Conservation (phyloP, 2,797 vertebrate species). For the Labeo calbasu region DNA sequence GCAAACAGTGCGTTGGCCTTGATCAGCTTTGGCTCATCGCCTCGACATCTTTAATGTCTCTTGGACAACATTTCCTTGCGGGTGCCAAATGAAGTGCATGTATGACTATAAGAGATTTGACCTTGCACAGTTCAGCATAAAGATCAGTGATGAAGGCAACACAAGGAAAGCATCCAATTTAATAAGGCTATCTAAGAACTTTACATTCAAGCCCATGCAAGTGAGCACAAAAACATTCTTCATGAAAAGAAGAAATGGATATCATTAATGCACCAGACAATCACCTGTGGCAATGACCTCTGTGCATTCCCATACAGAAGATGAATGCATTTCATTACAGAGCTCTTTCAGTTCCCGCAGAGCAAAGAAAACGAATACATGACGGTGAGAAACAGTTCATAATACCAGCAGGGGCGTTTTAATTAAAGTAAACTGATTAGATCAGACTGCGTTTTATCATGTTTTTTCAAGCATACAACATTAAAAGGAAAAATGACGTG, state of each 20-base stretch:
- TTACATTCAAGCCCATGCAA: neutral
- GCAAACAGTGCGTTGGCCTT: neutral
- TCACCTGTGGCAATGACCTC: slow-evolving; percentile 30
- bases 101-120: neutral
- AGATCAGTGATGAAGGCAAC: neutral
- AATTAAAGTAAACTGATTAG: slow-evolving; percentile 14
- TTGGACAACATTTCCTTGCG: neutral
- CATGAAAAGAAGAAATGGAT: neutral
- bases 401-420: slow-evolving; percentile 14
- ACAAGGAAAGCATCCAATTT: neutral
- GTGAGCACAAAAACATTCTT: neutral
- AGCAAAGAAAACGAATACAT: neutral
- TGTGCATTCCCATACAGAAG: neutral
- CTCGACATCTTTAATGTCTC: neutral
- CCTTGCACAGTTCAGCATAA: slow-evolving; percentile 8
- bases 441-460: slow-evolving; percentile 1
- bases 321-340: slow-evolving; percentile 24
- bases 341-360: neutral
- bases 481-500: neutral
- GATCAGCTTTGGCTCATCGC: slow-evolving; percentile 7
- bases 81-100: slow-evolving; percentile 10
- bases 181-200: neutral
- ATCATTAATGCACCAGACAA: slow-evolving; percentile 3
- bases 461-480: neutral
- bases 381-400: neutral